A percentile compares a stretch with the other conserved stretches of the same genome.
These are phyloP conservation scores for Temnothorax longispinosus DNA, from an alignment of 1,140 invertebrate species.

Conservation along the genomic window DNA sequence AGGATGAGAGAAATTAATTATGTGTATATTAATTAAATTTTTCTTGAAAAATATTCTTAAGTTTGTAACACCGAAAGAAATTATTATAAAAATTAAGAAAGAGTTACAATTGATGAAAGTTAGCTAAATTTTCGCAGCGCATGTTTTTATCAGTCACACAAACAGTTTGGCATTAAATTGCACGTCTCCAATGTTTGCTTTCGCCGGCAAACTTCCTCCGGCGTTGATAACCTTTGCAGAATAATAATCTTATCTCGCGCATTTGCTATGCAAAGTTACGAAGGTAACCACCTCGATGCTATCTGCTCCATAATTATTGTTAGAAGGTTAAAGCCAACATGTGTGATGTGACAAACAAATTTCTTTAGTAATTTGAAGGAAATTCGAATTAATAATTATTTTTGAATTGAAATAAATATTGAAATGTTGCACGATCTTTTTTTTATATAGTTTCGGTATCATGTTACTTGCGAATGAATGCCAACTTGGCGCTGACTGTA, in stretches of 20 bases:
- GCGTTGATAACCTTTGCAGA: conserved; percentile 65
- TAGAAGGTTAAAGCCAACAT: conserved; percentile 8
- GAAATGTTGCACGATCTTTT: background rate
- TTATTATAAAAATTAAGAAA: background rate
- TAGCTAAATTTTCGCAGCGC: background rate
- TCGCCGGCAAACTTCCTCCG: conserved; percentile 65
- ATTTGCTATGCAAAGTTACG: conserved; percentile 62
- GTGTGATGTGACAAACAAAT: background rate
- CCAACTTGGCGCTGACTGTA: background rate
- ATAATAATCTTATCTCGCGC: conserved; percentile 69
- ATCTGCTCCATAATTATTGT: conserved; percentile 53
- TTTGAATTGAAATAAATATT: background rate
- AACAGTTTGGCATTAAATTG: conserved; percentile 31
- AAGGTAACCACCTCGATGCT: conserved; percentile 54
- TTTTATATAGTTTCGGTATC: conserved; percentile 8
- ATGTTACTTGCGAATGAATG: conserved; percentile 20
- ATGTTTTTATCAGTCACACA: background rate
- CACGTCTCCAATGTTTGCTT: conserved; percentile 63
- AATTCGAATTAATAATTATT: background rate
- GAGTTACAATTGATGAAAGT: background rate
- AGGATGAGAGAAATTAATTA: background rate
- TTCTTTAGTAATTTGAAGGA: background rate
- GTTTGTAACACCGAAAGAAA: background rate
- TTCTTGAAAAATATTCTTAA: background rate
- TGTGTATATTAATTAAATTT: background rate